Conservation (phyloP, 2,888 invertebrate species). For the Heliconius ethilla region DNA sequence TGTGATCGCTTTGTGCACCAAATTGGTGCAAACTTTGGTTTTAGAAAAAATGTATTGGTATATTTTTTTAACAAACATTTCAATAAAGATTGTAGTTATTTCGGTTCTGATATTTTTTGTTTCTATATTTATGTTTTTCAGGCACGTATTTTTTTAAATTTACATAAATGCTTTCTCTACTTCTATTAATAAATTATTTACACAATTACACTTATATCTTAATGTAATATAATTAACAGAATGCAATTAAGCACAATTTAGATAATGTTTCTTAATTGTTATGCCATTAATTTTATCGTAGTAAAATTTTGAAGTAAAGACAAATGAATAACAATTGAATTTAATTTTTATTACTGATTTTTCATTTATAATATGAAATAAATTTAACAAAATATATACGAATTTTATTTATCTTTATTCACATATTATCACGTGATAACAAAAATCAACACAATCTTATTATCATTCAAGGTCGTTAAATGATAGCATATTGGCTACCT, state of each 20-base stretch:
- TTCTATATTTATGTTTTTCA: neutral
- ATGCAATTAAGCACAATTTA: neutral
- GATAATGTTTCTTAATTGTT: conserved; percentile 4
- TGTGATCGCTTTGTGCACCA: conserved; percentile 22
- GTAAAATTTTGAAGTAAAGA: neutral
- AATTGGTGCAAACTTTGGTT: conserved; percentile 10
- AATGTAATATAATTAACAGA: neutral
- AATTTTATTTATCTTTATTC: neutral
- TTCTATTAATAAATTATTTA: neutral
- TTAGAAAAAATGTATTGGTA: neutral
- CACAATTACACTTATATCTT: neutral
- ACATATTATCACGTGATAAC: conserved; percentile 16
- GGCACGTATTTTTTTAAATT: neutral
- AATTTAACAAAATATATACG: neutral
- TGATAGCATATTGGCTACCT: conserved; percentile 37
- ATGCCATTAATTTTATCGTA: neutral
- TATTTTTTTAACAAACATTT: neutral
- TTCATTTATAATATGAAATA: neutral
- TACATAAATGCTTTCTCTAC: neutral
- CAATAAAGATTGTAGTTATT: no score
- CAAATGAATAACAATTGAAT: neutral
- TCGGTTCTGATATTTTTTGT: neutral
- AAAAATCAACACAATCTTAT: conserved; percentile 33
- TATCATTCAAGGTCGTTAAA: conserved; percentile 40
- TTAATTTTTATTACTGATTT: neutral